phyloP scores from a whole-genome alignment of 1,140 invertebrate genomes.

The Megalonaias nervosa region DNA sequence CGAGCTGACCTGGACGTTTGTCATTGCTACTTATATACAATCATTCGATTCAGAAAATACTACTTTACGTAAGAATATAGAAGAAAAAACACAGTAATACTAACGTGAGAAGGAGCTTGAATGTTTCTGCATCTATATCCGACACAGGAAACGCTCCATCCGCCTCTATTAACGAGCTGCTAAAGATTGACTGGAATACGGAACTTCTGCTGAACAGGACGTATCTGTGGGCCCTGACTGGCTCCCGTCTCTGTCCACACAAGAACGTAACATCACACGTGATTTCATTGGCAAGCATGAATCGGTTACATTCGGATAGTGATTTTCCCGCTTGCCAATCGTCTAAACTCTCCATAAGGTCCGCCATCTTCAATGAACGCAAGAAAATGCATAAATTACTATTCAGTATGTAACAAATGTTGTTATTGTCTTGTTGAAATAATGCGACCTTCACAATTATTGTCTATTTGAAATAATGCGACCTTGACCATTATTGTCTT shows the following conservation, averaged over 20 bases:
- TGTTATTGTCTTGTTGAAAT: no score
- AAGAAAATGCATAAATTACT: no score
- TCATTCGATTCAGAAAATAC: neutral
- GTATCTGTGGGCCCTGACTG: constrained; percentile 49
- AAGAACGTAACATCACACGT: constrained; percentile 57
- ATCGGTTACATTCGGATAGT: constrained; percentile 50
- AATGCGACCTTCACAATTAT: no score
- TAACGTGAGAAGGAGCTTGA: constrained; percentile 52
- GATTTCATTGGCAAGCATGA: constrained; percentile 54
- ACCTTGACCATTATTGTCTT: no score
- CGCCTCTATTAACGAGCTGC: constrained; percentile 41
- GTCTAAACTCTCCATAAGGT: constrained; percentile 30
- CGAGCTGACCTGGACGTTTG: no score
- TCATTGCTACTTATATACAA: neutral
- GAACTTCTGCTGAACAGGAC: constrained; percentile 52
- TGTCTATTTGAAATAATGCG: no score
- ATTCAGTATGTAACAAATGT: no score
- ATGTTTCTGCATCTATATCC: constrained; percentile 50
- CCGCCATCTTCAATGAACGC: constrained; percentile 16
- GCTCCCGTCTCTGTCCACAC: constrained; percentile 43
- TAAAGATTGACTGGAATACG: constrained; percentile 55
- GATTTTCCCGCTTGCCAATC: constrained; percentile 49
- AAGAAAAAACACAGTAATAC: neutral
- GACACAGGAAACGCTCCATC: constrained; percentile 42
- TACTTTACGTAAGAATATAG: no score